Evolutionary conservation across 2,888 invertebrate genomes (phyloP).

Genomic region (Drosophila mercatorum): DNA sequence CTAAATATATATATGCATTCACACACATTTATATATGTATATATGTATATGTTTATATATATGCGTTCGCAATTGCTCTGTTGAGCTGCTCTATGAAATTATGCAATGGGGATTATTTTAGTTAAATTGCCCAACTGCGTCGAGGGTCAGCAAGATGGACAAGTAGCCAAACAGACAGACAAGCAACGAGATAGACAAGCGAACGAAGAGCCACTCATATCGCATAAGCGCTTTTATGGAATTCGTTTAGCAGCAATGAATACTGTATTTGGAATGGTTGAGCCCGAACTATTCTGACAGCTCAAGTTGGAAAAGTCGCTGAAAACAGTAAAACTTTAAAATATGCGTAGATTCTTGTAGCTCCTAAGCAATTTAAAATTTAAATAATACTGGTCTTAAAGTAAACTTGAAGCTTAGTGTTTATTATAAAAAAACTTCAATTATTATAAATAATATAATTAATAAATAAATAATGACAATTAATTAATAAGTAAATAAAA

Average conservation of each 20-base stretch:
- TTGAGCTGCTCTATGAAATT: slow-evolving; percentile 56
- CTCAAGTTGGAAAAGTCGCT: neutral
- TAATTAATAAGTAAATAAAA: no score
- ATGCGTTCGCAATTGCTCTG: slow-evolving; percentile 55
- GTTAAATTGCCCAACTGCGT: slow-evolving; percentile 60
- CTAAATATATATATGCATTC: slow-evolving; percentile 3
- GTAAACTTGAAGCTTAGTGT: neutral
- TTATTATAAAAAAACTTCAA: no score
- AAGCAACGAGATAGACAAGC: neutral
- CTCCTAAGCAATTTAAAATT: neutral
- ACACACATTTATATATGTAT: neutral
- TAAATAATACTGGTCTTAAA: neutral
- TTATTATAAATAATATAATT: no score
- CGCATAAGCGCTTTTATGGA: slow-evolving; percentile 1
- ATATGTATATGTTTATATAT: slow-evolving; percentile 1
- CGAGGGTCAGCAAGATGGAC: slow-evolving; percentile 43
- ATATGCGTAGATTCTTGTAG: neutral
- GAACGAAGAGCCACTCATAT: neutral
- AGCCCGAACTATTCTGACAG: neutral
- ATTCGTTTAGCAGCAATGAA: slow-evolving; percentile 18
- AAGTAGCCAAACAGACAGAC: slow-evolving; percentile 5
- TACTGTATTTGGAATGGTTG: slow-evolving; percentile 4
- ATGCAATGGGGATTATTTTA: slow-evolving; percentile 66
- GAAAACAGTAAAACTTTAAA: neutral
- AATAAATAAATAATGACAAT: no score